phyloP scores from a whole-genome alignment of 2,113 vertebrate genomes.

The Suncus etruscus region DNA sequence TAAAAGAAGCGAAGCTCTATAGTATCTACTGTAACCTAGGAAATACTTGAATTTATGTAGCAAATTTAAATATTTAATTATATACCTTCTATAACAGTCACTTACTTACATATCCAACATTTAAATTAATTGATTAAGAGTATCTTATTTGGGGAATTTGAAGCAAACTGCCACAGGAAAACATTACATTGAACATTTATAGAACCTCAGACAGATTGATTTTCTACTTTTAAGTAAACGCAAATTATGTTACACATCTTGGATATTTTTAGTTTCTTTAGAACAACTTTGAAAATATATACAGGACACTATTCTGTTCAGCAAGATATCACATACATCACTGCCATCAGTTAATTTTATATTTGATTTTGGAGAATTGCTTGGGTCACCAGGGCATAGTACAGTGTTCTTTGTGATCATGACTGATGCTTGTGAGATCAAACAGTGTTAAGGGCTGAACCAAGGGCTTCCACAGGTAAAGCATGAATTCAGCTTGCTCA shows the following conservation, averaged over 20 bases:
- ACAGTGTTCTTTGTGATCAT: too few species aligned
- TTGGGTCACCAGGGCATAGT: too few species aligned
- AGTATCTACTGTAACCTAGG: background rate
- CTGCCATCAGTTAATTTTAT: too few species aligned
- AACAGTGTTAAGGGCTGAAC: too few species aligned
- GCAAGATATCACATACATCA: slow-evolving; percentile 22
- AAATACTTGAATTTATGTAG: slow-evolving; percentile 36
- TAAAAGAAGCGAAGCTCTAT: background rate
- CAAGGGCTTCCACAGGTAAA: too few species aligned
- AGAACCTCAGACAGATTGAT: slow-evolving; percentile 60
- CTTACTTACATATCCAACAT: slow-evolving; percentile 6
- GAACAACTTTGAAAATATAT: slow-evolving; percentile 56
- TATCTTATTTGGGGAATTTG: slow-evolving; percentile 59
- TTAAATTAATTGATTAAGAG: slow-evolving; percentile 43
- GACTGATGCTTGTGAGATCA: too few species aligned
- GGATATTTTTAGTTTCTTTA: background rate
- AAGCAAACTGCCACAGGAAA: slow-evolving; percentile 65
- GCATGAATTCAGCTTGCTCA: too few species aligned
- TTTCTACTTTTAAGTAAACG: slow-evolving; percentile 70
- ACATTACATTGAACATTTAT: slow-evolving; percentile 28
- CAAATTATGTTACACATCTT: slow-evolving; percentile 59
- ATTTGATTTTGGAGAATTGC: too few species aligned
- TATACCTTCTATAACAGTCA: too few species aligned
- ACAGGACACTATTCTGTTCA: slow-evolving; percentile 46
- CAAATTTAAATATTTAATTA: slow-evolving; percentile 33